Conservation (phyloP, 1,140 invertebrate genomes). For the Mizuhopecten yessoensis region DNA sequence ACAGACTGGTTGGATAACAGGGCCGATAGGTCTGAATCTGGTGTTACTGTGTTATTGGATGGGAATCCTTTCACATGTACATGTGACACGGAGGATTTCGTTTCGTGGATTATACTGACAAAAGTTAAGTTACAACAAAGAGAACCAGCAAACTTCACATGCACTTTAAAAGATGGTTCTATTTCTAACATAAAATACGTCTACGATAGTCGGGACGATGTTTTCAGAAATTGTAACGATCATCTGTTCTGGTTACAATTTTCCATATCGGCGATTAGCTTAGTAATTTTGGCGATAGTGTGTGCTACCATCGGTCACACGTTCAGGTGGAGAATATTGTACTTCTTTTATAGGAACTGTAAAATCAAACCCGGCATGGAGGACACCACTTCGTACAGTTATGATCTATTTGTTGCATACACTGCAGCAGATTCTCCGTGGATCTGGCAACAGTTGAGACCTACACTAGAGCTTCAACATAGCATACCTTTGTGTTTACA, state of each 20-base stretch:
- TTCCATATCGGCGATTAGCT: background rate
- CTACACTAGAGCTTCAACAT: background rate
- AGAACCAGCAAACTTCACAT: background rate
- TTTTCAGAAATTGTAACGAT: background rate
- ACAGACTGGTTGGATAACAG: background rate
- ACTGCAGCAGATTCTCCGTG: conserved; percentile 2
- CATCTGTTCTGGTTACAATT: conserved; percentile 28
- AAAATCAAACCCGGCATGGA: background rate
- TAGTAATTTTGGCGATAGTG: background rate
- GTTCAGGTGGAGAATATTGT: background rate
- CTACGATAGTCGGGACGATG: background rate
- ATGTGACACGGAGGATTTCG: background rate
- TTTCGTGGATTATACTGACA: conserved; percentile 5
- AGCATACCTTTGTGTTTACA: background rate
- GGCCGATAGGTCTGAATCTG: background rate
- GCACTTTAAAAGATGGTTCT: background rate
- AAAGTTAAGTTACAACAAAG: background rate
- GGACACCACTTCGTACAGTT: background rate
- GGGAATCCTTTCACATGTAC: background rate
- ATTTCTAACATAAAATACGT: background rate
- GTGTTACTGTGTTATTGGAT: background rate
- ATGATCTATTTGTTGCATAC: background rate
- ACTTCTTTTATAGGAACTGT: conserved; percentile 10
- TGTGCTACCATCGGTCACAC: background rate
- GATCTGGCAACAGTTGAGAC: conserved; percentile 20